Evolutionary conservation across 1,140 invertebrate species (phyloP).

Genomic region (Mya arenaria): DNA sequence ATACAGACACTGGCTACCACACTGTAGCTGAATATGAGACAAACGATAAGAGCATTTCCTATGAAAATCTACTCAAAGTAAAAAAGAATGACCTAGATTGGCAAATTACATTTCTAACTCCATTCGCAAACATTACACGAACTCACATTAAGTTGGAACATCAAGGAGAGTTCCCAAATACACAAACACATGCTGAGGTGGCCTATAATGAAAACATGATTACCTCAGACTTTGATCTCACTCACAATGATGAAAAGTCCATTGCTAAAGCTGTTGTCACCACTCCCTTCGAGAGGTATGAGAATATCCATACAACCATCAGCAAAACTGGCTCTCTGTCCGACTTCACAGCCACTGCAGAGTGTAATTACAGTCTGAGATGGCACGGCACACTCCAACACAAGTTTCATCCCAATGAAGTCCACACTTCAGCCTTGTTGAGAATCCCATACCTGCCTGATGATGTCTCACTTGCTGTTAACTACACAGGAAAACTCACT

Average conservation of each 20-base stretch:
- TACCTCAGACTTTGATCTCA: slow-evolving; percentile 12
- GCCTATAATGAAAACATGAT: slow-evolving; percentile 28
- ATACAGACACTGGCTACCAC: slow-evolving; percentile 51
- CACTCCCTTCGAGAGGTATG: slow-evolving; percentile 44
- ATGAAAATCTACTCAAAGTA: slow-evolving; percentile 54
- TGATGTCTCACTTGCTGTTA: not conserved
- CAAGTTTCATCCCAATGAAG: not conserved
- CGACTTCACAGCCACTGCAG: slow-evolving; percentile 31
- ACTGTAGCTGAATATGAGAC: slow-evolving; percentile 62
- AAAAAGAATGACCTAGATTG: slow-evolving; percentile 29
- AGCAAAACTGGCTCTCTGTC: not conserved
- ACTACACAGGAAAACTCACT: not conserved
- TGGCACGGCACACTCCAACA: slow-evolving; percentile 32
- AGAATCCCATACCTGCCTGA: slow-evolving; percentile 25
- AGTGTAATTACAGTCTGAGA: slow-evolving; percentile 1
- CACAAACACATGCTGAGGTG: slow-evolving; percentile 22
- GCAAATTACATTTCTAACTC: slow-evolving; percentile 39
- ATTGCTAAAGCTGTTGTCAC: not conserved
- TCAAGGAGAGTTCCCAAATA: slow-evolving; percentile 45
- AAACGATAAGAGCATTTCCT: slow-evolving; percentile 58
- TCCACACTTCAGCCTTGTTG: slow-evolving; percentile 3
- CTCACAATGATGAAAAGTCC: not conserved
- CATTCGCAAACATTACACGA: slow-evolving; percentile 30
- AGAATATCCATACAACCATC: slow-evolving; percentile 1
- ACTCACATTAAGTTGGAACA: slow-evolving; percentile 30